Evolutionary conservation across 1,140 invertebrate species (phyloP), one percentile per base, ranked within the genome.

Genomic region (Ceratina australensis): DNA sequence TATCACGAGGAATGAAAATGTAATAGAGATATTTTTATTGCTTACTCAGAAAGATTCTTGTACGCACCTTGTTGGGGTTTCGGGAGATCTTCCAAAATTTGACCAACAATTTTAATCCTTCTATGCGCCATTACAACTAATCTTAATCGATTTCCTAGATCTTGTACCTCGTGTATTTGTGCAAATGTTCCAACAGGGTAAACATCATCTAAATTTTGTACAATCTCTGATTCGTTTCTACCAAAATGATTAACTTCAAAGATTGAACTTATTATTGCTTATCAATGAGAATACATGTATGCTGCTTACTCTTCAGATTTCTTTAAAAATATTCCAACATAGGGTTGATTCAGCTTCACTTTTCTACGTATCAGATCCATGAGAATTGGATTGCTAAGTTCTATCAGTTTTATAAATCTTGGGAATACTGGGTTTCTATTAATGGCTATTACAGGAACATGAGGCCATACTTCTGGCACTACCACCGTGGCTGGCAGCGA

Each of bases 121-220:
- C 98, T 93, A 90, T 99, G 98, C 0, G 97, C 98, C 95, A 98
- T 97, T 7, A 99, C 96, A 71, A 99, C 97, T 85, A 99, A 94
- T 72, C 97, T 93, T 64, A 99, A 89, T 89, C 96, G 96, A 90
- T 98, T 96, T 20, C 98, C 98, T 85, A 99, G 93, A 91, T 99
- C 98, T 90, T 99, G 98, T 89, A 99, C 95, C 93, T 99, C 98
- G 87, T 98, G 96, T 86, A 99, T 99, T 92, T 99, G 98, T 42
- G 97, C 98, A 94, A 99, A 99, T 13, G 98, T 97, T 47, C 99
- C 99, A 26, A 99, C 94, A 57, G 94, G 91, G 91, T 99, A 97
- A 28, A 99, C 93, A 73, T 99, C 98, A 89, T 96, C 94, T 47
- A 99, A 87, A 84, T 93, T 96, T 59, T 95, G 93, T 12, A 99